Evolutionary conservation across 2,797 vertebrate genomes (phyloP), one percentile per base, ranked within the genome.

Genomic region (Gobionotothen gibberifrons): DNA sequence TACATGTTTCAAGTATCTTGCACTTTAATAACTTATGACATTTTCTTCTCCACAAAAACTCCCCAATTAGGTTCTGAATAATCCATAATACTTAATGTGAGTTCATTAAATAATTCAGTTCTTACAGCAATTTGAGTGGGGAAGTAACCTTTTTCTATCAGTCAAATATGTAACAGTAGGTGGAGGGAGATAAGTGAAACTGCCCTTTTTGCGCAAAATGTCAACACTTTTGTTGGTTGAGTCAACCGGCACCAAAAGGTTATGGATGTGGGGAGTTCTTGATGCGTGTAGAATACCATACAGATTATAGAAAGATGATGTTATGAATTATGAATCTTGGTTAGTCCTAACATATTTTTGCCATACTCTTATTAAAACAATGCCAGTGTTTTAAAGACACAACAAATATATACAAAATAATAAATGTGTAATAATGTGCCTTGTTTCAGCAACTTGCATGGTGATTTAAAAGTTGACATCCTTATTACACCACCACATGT

Each of bases 241-340:
- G 17, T 82, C 59, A 77, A 22, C 14, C 26, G 61, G 39, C 16
- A 56, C 36, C 22, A n/a, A 39, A 21, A 15, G 22, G 29, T 1
- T 36, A 16, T 48, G 40, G 8, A 63, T 66, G 72, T 62, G 58
- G 67, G 39, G 21, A 1, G 10, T 22, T 67, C 57, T 60, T 59
- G 5, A n/a, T 40, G 2, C 54, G 3, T 19, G n/a, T 12, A 53
- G 11, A 57, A 21, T 4, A 46, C 17, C 11, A 22, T 19, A 19
- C 12, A 49, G 19, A 59, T 42, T 16, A 9, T 5, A 48, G 22
- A 64, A 49, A 29, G 13, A 16, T n/a, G 4, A 54, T 54, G 15
- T 57, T 11, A 36, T 43, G 4, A 39, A 42, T n/a, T 46, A 21
- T 29, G 11, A 14, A 56, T 44, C 16, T 40, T n/a, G 10, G 40